Conservation (phyloP, 2,797 vertebrate genomes). For the Danio kyathit region DNA sequence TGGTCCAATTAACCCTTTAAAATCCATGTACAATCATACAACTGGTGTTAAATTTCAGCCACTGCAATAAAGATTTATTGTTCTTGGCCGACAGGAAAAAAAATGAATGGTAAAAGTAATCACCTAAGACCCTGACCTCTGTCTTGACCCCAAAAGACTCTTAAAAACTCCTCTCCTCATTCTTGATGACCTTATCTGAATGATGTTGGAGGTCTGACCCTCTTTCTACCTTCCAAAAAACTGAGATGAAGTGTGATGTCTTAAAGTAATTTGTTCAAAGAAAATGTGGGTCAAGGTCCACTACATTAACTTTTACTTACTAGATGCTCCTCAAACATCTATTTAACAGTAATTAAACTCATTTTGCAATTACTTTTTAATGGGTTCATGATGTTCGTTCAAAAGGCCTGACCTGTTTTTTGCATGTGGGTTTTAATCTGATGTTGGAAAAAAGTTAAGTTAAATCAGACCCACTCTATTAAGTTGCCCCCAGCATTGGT, state of each 20-base stretch:
- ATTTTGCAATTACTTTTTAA: no score
- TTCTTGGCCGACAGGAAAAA: background rate
- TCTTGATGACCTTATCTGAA: constrained; percentile 19
- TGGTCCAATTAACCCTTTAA: constrained; percentile 15
- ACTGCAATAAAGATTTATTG: constrained; percentile 18
- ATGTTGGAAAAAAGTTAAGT: background rate
- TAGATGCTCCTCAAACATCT: background rate
- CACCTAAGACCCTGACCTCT: constrained; percentile 28
- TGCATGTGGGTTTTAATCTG: background rate
- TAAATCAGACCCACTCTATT: background rate
- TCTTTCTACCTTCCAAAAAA: background rate
- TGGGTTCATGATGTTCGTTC: background rate
- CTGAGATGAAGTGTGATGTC: background rate
- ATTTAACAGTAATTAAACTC: no score
- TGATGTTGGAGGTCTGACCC: constrained; percentile 12
- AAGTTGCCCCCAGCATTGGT: background rate
- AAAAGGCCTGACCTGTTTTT: background rate
- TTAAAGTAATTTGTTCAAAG: background rate
- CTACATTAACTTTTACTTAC: background rate
- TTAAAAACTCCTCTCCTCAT: background rate
- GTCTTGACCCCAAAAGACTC: constrained; percentile 29
- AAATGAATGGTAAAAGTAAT: constrained; percentile 27
- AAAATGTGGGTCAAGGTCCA: background rate
- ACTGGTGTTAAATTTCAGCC: constrained; percentile 1
- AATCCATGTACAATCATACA: background rate